A percentile compares a stretch with the other conserved stretches of the same genome.
Conservation (phyloP, 37 sponge, comb jelly and placozoan genomes). For the Amphimedon queenslandica region DNA sequence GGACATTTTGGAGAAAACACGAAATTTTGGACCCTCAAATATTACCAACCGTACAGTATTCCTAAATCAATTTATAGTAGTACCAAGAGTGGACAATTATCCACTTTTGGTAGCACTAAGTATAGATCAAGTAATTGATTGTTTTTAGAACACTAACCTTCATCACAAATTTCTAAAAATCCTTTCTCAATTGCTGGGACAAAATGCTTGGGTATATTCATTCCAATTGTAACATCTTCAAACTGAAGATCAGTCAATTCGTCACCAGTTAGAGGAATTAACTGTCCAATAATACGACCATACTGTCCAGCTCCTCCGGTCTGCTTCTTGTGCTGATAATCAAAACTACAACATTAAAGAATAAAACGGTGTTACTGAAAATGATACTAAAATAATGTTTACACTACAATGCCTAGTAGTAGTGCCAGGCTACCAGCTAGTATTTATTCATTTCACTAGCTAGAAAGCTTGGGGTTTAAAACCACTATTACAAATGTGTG, state of each 20-base stretch:
- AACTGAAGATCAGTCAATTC: conserved; percentile 74
- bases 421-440: too few relatives aligned
- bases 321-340: conserved; percentile 97
- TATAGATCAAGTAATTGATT: too few relatives aligned
- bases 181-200: conserved; percentile 97
- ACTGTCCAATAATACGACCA: conserved; percentile 81
- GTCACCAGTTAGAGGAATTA: conserved; percentile 76
- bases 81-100: too few relatives aligned
- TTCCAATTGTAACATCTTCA: conserved; percentile 80
- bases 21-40: too few relatives aligned
- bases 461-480: too few relatives aligned
- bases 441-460: too few relatives aligned
- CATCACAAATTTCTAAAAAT: conserved; percentile 45
- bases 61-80: too few relatives aligned
- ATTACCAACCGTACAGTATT: too few relatives aligned
- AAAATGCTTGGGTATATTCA: conserved; percentile 91
- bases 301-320: conserved; percentile 97
- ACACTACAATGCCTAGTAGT: neutral
- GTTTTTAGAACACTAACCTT: conserved; percentile 25
- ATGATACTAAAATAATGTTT: neutral
- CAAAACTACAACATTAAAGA: conserved; percentile 59
- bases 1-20: too few relatives aligned
- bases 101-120: too few relatives aligned
- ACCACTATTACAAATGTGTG: too few relatives aligned
- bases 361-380: neutral